These are phyloP conservation scores for Haplochromis vanheusdeni DNA, from an alignment of 2,113 vertebrate genomes.

Conservation along the genomic window DNA sequence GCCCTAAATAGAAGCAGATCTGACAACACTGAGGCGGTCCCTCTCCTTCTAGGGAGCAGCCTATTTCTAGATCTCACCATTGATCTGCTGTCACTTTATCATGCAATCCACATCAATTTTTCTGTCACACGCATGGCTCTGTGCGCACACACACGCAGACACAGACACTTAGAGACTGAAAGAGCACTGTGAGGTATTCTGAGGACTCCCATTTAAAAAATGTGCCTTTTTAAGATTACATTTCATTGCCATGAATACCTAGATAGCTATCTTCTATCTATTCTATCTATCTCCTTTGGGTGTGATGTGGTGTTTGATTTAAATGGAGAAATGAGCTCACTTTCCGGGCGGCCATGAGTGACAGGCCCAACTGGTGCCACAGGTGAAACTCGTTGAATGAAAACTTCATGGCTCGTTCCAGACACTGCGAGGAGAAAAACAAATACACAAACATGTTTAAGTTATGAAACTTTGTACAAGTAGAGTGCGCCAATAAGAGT, in stretches of 20 bases:
- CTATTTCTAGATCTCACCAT: constrained; percentile 63
- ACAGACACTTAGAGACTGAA: neutral
- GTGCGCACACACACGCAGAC: neutral
- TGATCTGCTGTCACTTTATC: constrained; percentile 60
- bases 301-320: neutral
- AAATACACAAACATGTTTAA: neutral
- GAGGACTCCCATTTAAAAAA: neutral
- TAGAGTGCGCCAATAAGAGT: fast-evolving
- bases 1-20: constrained; percentile 72
- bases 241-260: neutral
- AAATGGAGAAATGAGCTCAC: constrained; percentile 73
- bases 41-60: constrained; percentile 62
- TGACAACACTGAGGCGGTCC: constrained; percentile 67
- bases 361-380: constrained; percentile 95
- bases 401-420: constrained; percentile 97
- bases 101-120: constrained; percentile 29
- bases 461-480: neutral
- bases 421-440: constrained; percentile 73
- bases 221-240: neutral
- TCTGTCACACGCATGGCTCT: neutral
- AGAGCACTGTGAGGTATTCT: neutral
- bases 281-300: constrained; percentile 21
- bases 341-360: constrained; percentile 94
- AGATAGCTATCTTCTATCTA: constrained; percentile 5
- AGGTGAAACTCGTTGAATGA: constrained; percentile 96